phyloP scores from a whole-genome alignment of 2,113 vertebrate species.

The Chaetodon trifascialis region DNA sequence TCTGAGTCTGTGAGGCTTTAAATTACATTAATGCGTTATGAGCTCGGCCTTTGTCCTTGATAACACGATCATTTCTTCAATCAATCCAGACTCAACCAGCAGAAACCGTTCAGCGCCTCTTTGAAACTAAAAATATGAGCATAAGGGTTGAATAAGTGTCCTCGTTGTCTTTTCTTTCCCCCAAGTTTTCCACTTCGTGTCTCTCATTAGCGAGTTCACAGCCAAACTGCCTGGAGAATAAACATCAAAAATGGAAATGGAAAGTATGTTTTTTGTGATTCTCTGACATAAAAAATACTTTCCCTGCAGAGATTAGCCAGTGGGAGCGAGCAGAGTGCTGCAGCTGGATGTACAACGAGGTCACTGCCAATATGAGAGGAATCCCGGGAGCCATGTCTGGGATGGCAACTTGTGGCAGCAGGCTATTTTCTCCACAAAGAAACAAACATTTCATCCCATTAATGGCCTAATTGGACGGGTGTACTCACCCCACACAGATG shows the following conservation, averaged over 20 bases:
- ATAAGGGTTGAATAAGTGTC: background rate
- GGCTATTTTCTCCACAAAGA: constrained; percentile 38
- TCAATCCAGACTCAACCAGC: background rate
- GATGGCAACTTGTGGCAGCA: constrained; percentile 52
- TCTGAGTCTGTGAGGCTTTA: constrained; percentile 45
- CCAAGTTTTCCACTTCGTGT: background rate
- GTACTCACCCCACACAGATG: constrained; percentile 11
- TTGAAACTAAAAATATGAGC: background rate
- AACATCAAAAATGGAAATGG: constrained; percentile 14
- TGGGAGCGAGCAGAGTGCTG: constrained; percentile 46
- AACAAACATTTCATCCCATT: constrained; percentile 48
- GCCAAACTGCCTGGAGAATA: constrained; percentile 19
- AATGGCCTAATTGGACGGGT: constrained; percentile 45
- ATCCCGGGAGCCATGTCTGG: constrained; percentile 33
- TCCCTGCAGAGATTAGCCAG: constrained; percentile 29
- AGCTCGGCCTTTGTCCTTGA: background rate
- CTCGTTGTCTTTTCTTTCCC: background rate
- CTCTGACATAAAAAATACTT: constrained; percentile 18
- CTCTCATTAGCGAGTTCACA: constrained; percentile 7
- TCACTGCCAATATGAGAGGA: constrained; percentile 41
- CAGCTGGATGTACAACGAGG: constrained; percentile 66
- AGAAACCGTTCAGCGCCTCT: background rate
- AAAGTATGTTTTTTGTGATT: constrained; percentile 50
- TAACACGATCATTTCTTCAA: background rate
- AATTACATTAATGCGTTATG: constrained; percentile 7